A percentile compares a stretch with the other conserved stretches of the same genome.
Evolutionary conservation across 1,140 invertebrate species (phyloP).

Genomic region (Heliconius hermathena): DNA sequence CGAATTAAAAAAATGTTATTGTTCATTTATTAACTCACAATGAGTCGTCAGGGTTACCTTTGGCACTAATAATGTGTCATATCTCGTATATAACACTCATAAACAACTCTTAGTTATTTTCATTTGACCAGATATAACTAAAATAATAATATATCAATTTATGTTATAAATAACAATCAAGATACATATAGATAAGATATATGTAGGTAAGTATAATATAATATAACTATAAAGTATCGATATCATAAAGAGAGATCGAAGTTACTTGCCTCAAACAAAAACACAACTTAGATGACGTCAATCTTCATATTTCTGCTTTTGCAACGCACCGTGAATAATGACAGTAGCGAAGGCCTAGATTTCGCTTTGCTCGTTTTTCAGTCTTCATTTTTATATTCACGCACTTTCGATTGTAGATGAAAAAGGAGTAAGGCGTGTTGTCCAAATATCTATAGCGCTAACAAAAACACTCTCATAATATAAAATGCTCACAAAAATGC

Average conservation of each 20-base stretch:
- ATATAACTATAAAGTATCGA: background rate
- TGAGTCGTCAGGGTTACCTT: too few species aligned
- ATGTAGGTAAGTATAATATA: too few species aligned
- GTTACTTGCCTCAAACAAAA: background rate
- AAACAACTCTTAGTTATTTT: too few species aligned
- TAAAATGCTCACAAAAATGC: too few species aligned
- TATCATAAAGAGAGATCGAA: conserved; percentile 10
- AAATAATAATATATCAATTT: too few species aligned
- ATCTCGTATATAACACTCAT: too few species aligned
- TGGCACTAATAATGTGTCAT: too few species aligned
- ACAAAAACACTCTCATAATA: background rate
- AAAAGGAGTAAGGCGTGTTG: background rate
- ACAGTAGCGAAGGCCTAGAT: background rate
- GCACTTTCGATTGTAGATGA: background rate
- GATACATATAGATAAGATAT: too few species aligned
- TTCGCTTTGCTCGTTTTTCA: conserved; percentile 7
- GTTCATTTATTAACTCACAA: too few species aligned
- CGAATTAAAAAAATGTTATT: too few species aligned
- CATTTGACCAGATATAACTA: too few species aligned
- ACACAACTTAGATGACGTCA: background rate
- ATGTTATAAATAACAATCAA: too few species aligned
- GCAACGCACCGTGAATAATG: conserved; percentile 2
- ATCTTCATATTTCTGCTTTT: conserved; percentile 13
- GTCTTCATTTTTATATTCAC: background rate
- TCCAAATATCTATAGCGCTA: background rate